Conservation (phyloP, 2,888 invertebrate genomes). For the Campopleginae sp. region DNA sequence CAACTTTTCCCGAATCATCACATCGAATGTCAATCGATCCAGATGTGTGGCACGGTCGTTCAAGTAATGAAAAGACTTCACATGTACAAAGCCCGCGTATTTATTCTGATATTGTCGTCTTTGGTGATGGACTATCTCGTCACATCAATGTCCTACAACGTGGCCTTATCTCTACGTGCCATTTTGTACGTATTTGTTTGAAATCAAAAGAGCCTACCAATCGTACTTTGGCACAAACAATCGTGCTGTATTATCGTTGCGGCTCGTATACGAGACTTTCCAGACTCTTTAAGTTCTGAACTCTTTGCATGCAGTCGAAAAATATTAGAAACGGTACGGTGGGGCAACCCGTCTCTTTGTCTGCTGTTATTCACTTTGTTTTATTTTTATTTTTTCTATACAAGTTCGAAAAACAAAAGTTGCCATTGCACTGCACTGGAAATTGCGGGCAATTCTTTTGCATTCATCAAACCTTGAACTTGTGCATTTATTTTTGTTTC, state of each 20-base stretch:
- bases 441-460: background rate
- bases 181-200: constrained; percentile 58
- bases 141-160: constrained; percentile 9
- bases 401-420: background rate
- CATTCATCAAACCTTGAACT: background rate
- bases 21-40: background rate
- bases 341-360: background rate
- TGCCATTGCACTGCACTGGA: background rate
- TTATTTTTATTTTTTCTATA: background rate
- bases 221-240: constrained; percentile 34
- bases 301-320: background rate
- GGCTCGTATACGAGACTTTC: background rate
- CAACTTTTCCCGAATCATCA: background rate
- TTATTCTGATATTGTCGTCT: constrained; percentile 26
- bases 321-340: background rate
- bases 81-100: background rate
- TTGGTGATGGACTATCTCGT: constrained; percentile 53
- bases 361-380: background rate
- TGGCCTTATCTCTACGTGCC: constrained; percentile 72
- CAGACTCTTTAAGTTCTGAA: background rate
- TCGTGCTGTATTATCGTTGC: background rate
- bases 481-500: background rate
- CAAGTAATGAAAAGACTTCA: background rate
- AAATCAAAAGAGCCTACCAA: constrained; percentile 39
- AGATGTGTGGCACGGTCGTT: background rate